Base-by-base conservation (phyloP, 2,113 vertebrate genomes). In the Apodemus sylvaticus region DNA sequence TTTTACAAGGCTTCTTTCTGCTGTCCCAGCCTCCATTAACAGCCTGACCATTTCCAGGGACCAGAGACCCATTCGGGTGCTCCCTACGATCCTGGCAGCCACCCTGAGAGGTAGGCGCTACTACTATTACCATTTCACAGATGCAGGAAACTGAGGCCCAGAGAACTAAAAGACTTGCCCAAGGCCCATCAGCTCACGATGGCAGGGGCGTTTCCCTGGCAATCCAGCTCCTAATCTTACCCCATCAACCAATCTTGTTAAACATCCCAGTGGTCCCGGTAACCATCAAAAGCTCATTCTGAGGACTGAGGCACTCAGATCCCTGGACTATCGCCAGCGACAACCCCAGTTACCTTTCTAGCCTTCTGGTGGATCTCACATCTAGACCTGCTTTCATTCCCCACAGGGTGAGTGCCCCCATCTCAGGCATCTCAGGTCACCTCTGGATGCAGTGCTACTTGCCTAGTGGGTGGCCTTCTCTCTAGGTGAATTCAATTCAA, bases 1-100 rank as follows among this genome's bases (percentile, higher is more conserved):
- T 91, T 93, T 93, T 31, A 45, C 7, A 81, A 74, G 66, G 51
- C 60, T 78, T 94, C 34, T 60, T 70, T 88, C 82, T 62, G 5
- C 51, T 62, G 19, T 66, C 19, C 29, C 62, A 36, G 8, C 58
- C 64, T 91, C 55, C 71, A 81, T 4, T 48, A 79, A 34, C 7
- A 86, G 45, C 70, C 62, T 83, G 48, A 51, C 34, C 39, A 71
- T 5, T 42, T 55, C 70, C n/a, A 48, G 68, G 34, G 74, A 26
- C 36, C 29, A 68, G 24, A 24, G 55, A 36, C 68, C 36, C 3
- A 2, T 7, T 2, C 31, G 13, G 8, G 9, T 0, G 7, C 1
- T 39, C 62, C 31, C 5, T 0, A 3, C 12, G 45, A 70, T 51
- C 77, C 34, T 76, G 39, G 36, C 2, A 22, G 68, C 11, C 22